phyloP scores from a whole-genome alignment of 2,888 invertebrate genomes.

The Yponomeuta malinellus region DNA sequence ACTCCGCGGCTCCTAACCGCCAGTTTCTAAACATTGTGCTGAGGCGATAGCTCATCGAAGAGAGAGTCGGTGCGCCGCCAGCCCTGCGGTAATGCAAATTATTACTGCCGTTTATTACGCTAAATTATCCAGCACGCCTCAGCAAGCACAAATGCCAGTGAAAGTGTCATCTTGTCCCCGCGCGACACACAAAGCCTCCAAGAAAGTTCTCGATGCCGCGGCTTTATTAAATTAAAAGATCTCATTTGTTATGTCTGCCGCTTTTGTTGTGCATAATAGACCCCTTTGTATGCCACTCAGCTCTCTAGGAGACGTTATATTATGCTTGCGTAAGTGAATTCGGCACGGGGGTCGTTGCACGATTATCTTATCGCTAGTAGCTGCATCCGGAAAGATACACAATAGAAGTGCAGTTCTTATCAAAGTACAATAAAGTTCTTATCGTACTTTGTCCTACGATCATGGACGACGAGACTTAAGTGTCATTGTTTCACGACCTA shows the following conservation, averaged over 20 bases:
- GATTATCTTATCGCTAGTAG: neutral
- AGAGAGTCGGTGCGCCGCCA: slow-evolving; percentile 3
- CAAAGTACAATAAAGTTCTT: too few relatives aligned
- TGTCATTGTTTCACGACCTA: too few relatives aligned
- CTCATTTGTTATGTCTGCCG: slow-evolving; percentile 3
- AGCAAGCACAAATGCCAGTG: slow-evolving; percentile 41
- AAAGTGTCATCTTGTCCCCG: slow-evolving; percentile 31
- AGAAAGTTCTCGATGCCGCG: slow-evolving; percentile 8
- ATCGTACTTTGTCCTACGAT: too few relatives aligned
- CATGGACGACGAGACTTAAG: too few relatives aligned
- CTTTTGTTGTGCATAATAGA: neutral
- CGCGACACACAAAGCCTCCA: slow-evolving; percentile 1
- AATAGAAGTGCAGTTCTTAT: too few relatives aligned
- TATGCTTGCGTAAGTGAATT: slow-evolving; percentile 1
- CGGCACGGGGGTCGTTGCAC: neutral
- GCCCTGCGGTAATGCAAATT: slow-evolving; percentile 14
- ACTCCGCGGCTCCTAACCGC: neutral
- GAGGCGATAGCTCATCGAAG: neutral
- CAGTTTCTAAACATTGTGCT: neutral
- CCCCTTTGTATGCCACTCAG: neutral
- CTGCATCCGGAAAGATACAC: too few relatives aligned
- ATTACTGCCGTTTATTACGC: slow-evolving; percentile 33
- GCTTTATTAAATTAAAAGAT: slow-evolving; percentile 6
- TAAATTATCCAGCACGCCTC: slow-evolving; percentile 40
- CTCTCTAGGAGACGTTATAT: neutral